Percentiles rank a stretch among this genome's conserved stretches.
phyloP scores from a whole-genome alignment of 2,797 vertebrate species.

The Ptychadena robeensis region DNA sequence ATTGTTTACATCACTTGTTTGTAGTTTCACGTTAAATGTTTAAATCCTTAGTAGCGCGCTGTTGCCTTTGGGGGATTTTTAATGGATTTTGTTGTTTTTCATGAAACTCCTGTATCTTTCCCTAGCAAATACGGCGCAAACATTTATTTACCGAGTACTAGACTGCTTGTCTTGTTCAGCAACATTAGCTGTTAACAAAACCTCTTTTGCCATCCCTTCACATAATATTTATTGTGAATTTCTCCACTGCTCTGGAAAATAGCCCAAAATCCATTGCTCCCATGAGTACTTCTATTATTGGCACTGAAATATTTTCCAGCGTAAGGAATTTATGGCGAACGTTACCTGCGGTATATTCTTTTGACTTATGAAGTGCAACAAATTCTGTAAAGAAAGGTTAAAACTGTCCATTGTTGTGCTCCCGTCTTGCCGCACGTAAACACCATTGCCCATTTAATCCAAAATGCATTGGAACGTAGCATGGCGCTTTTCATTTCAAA shows the following conservation, averaged over 20 bases:
- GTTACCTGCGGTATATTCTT: constrained; percentile 25
- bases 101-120: constrained; percentile 9
- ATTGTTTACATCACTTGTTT: too few species aligned
- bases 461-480: constrained; percentile 27
- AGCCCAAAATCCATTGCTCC: constrained; percentile 19
- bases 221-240: constrained; percentile 38
- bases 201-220: constrained; percentile 12
- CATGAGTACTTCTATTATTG: constrained; percentile 30
- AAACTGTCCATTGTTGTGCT: constrained; percentile 31
- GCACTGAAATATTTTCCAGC: constrained; percentile 31
- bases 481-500: constrained; percentile 27
- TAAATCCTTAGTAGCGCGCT: background rate
- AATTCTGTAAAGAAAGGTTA: constrained; percentile 17
- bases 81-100: constrained; percentile 1
- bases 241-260: constrained; percentile 13
- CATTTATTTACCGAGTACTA: constrained; percentile 1
- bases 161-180: constrained; percentile 11
- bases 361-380: constrained; percentile 37
- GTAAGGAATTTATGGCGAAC: constrained; percentile 21
- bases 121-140: constrained; percentile 3
- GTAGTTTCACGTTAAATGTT: too few species aligned
- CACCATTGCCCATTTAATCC: constrained; percentile 19
- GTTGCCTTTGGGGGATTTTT: constrained; percentile 14
- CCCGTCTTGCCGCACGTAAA: constrained; percentile 1
- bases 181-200: constrained; percentile 16